A percentile compares a stretch with the other conserved stretches of the same genome.
Conservation (phyloP, 2,113 vertebrate species). For the Oncorhynchus clarkii region DNA sequence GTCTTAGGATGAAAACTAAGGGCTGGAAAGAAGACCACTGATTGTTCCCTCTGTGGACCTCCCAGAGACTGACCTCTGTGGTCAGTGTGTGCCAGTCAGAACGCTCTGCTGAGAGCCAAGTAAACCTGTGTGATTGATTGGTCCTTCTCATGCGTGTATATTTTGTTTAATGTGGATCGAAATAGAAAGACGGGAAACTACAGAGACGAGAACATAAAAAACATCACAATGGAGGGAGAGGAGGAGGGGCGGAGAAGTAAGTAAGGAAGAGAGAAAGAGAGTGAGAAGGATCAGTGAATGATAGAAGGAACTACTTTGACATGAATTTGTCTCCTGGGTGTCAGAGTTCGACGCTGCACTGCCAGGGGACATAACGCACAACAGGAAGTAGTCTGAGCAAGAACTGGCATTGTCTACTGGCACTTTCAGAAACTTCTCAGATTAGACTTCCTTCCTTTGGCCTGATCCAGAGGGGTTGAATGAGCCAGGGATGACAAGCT, state of each 20-base stretch:
- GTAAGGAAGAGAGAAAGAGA: too few species aligned
- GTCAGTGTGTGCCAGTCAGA: not conserved
- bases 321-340: too few species aligned
- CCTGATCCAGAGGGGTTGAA: not conserved
- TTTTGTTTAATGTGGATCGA: slow-evolving; percentile 1
- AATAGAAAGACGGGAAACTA: slow-evolving; percentile 34
- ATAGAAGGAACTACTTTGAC: too few species aligned
- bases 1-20: not conserved
- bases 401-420: not conserved
- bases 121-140: slow-evolving; percentile 10
- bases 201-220: not conserved
- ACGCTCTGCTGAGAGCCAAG: not conserved
- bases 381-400: not conserved
- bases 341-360: too few species aligned
- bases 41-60: not conserved
- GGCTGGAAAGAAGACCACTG: not conserved
- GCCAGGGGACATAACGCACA: not conserved
- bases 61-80: too few species aligned
- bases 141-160: slow-evolving; percentile 1
- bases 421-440: not conserved
- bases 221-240: too few species aligned
- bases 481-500: not conserved
- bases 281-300: too few species aligned
- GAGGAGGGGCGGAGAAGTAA: too few species aligned
- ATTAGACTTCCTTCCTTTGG: slow-evolving; percentile 7